Base-by-base conservation (phyloP, 2,113 vertebrate genomes). In the Anoplopoma fimbria region DNA sequence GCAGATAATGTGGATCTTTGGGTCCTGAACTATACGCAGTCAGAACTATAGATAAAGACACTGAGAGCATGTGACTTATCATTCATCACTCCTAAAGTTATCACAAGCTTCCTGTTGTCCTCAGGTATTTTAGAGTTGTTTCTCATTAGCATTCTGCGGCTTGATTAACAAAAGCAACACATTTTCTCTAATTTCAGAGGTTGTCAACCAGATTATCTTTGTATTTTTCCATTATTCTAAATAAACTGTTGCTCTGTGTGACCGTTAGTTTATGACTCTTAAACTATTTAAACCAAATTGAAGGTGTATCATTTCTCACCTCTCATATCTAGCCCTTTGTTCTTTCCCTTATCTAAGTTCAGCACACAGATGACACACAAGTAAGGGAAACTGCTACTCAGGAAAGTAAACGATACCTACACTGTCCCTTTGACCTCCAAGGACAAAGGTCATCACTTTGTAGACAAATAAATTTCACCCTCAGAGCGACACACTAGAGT, bases 381-480 rank as follows among this genome's bases (percentile, higher is more conserved):
- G 9, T 9, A 33, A 75, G 27, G 9, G 31, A 87, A 91, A 67
- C 49, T 8, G 57, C 49, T 10, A 38, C 42, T 77, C 75, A 10
- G 9, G 29, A 23, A 17, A 81, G 78, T 60, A 62, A 72, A 49
- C 31, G 57, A 86, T 53, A 78, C 70, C 63, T 49, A n/a, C 21
- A 34, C 62, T 3, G 27, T 72, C 53, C 33, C 21, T 84, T 25
- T 87, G 79, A 83, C 84, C 74, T 33, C 1, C 4, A 13, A 72
- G 72, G 67, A 57, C 84, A 87, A 82, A 76, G 83, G 33, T 81
- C 75, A 63, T 15, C 33, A 70, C 57, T 77, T 70, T 82, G 77
- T 45, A 71, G 85, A 81, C 53, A 88, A 87, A 90, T 82, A 63
- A 15, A 77, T 92, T 65, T 83, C n/a, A 55, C 61, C 36, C 5